phyloP scores from a whole-genome alignment of 23 tunicate species.

The Styela clava region DNA sequence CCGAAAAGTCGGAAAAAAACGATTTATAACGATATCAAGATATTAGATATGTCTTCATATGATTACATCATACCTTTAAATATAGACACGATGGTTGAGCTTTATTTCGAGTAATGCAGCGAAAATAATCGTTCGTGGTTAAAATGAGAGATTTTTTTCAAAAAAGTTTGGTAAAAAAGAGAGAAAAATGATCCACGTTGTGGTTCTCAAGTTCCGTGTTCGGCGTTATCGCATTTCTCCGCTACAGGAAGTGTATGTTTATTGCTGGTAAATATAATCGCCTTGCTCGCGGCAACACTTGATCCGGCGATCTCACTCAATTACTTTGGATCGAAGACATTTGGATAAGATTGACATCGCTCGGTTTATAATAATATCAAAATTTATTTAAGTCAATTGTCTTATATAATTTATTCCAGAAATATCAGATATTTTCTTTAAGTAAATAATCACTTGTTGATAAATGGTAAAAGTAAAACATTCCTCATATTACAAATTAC shows the following conservation, averaged over 20 bases:
- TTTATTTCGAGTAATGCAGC: background rate
- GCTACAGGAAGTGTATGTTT: slow-evolving; percentile 13
- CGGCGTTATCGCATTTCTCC: slow-evolving; percentile 2
- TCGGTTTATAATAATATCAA: background rate
- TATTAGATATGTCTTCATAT: background rate
- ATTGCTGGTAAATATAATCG: slow-evolving; percentile 19
- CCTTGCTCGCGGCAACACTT: slow-evolving; percentile 16
- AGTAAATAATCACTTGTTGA: no score
- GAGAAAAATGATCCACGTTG: background rate
- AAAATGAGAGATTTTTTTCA: background rate
- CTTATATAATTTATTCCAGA: background rate
- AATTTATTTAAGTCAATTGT: no score
- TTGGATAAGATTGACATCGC: background rate
- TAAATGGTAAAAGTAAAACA: no score
- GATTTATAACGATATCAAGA: background rate
- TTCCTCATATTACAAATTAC: no score
- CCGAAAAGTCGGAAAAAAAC: background rate
- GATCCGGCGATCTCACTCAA: slow-evolving; percentile 3
- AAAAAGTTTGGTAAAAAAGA: background rate
- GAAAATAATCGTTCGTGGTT: background rate
- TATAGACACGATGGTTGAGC: background rate
- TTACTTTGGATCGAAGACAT: background rate
- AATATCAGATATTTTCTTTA: no score
- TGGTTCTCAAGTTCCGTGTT: slow-evolving; percentile 16
- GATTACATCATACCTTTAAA: background rate